Base-by-base conservation (phyloP, 2,797 vertebrate genomes). In the Pseudomugil tenellus region DNA sequence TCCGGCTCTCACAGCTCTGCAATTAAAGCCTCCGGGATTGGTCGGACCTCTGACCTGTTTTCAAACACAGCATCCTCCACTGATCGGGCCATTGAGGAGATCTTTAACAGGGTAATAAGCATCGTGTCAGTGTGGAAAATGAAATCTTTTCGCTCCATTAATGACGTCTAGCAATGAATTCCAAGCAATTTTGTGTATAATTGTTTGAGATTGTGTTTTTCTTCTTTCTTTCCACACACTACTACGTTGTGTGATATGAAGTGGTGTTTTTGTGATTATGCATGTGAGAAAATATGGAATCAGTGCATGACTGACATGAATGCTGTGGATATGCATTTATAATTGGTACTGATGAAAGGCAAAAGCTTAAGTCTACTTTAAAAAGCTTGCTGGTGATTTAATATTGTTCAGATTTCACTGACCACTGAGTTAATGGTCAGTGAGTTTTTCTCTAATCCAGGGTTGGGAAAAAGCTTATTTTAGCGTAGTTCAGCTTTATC, bases 31-130 rank as follows among this genome's bases (percentile, higher is more conserved):
- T 79, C 91, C 92, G 91, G 95, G 95, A 96, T 93, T 85, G 92
- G 91, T 92, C 90, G 94, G 60, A 87, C 93, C 54, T 80, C 93
- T 87, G 64, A 77, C 84, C 91, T 92, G 86, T 92, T 71, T 88
- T 58, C 34, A 58, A 10, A 32, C 63, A 6, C 25, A 17, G 12
- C 62, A 8, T 10, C 63, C 51, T 9, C 89, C 94, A 92, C 92
- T 91, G 92, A 91, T 93, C 95, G 94, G 88, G 93, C 92, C 81
- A 52, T 85, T 81, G 95, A 95, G 41, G 96, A 95, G 93, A 94
- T 94, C 92, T 93, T 94, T 95, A 86, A 92, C 91, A 89, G 96
- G 97, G 97, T 98, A 98, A 97, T 95, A 93, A 94, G 91, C 95
- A 94, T 95, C 84, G 86, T 92, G 91, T 91, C 94, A 95, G 94